Conservation (phyloP, 2,113 vertebrate species). For the Cariama cristata region DNA sequence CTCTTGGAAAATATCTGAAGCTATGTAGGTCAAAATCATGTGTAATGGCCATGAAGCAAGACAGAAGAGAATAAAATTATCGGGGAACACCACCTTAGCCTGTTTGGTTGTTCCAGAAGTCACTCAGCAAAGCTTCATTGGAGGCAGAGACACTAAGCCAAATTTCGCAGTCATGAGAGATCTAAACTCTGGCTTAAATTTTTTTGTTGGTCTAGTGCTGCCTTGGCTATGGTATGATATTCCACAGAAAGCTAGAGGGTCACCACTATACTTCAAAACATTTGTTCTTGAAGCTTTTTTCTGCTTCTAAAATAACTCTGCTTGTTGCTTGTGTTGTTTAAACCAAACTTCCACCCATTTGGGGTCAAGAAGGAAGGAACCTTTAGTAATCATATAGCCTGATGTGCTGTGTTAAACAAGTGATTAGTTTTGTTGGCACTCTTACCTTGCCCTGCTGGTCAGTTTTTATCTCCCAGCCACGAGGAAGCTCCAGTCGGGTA, state of each 20-base stretch:
- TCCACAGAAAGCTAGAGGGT: background rate
- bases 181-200: background rate
- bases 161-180: background rate
- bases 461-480: conserved; percentile 98
- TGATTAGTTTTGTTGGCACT: background rate
- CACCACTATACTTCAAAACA: background rate
- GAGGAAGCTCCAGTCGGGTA: conserved; percentile 90
- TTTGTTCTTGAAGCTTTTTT: background rate
- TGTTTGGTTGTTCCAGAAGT: background rate
- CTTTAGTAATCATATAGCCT: background rate
- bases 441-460: conserved; percentile 96
- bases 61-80: background rate
- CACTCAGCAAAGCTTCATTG: background rate
- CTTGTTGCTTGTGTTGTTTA: background rate
- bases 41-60: background rate
- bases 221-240: background rate
- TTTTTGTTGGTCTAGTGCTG: background rate
- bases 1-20: background rate
- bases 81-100: background rate
- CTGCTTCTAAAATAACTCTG: background rate
- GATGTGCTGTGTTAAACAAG: background rate
- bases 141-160: background rate
- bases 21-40: background rate
- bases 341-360: background rate
- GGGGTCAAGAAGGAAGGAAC: background rate